Evolutionary conservation across 1,140 invertebrate genomes (phyloP).

Genomic region (Rhopalosiphum maidis): DNA sequence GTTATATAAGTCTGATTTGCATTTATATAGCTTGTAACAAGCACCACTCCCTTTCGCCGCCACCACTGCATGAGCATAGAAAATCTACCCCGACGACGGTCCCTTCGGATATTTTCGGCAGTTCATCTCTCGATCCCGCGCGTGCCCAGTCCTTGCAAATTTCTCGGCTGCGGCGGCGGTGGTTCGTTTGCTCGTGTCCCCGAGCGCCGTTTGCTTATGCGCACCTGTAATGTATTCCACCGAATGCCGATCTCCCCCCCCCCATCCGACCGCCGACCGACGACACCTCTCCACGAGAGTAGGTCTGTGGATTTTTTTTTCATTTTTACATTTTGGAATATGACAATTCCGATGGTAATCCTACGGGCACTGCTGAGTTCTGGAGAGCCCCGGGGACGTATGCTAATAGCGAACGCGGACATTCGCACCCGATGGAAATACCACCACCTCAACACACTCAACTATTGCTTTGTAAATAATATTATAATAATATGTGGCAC

Average conservation of each 20-base stretch:
- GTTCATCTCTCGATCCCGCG: conserved; percentile 25
- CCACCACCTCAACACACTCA: not conserved
- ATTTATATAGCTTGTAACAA: conserved; percentile 57
- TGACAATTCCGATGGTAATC: conserved; percentile 54
- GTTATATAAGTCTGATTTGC: conserved; percentile 53
- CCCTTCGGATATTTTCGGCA: conserved; percentile 51
- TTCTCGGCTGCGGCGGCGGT: not conserved
- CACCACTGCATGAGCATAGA: not conserved
- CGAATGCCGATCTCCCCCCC: not conserved
- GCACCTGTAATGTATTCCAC: conserved; percentile 51
- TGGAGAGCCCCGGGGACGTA: conserved; percentile 11
- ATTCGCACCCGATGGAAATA: conserved; percentile 14
- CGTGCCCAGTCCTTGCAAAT: not conserved
- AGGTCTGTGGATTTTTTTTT: not conserved
- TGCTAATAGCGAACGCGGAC: conserved; percentile 44
- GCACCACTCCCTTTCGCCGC: not conserved
- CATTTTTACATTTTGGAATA: conserved; percentile 2
- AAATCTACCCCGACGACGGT: not conserved
- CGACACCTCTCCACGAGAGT: not conserved
- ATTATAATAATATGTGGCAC: not conserved
- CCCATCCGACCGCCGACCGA: not conserved
- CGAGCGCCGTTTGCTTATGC: conserved; percentile 40
- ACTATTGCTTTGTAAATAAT: not conserved
- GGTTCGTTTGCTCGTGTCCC: conserved; percentile 42
- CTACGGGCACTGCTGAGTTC: not conserved